These are phyloP conservation scores for Drosophila ironensis DNA, from an alignment of 1,140 invertebrate species.

Conservation along the genomic window DNA sequence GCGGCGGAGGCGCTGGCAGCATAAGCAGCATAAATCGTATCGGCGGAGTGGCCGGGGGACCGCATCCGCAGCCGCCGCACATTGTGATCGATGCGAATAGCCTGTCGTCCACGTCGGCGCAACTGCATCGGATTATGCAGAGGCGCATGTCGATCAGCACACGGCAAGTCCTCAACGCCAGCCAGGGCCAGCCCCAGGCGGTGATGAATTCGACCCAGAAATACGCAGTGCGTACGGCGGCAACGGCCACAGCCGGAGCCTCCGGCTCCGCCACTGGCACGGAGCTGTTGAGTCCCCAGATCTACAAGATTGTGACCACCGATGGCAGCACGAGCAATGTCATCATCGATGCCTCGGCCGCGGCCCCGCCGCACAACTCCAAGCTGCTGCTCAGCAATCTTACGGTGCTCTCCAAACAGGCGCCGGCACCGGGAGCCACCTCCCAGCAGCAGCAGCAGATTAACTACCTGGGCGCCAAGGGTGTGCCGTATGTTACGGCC, in stretches of 20 bases:
- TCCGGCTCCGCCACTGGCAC: slow-evolving; percentile 33
- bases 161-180: slow-evolving; percentile 46
- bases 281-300: slow-evolving; percentile 74
- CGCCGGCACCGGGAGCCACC: slow-evolving; percentile 23
- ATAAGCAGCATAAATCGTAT: slow-evolving; percentile 30
- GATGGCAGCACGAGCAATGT: slow-evolving; percentile 75
- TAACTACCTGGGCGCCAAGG: slow-evolving; percentile 67
- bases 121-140: slow-evolving; percentile 69
- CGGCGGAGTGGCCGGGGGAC: slow-evolving; percentile 15
- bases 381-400: slow-evolving; percentile 77
- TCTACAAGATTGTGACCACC: slow-evolving; percentile 77
- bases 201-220: slow-evolving; percentile 46
- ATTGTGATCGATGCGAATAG: slow-evolving; percentile 68
- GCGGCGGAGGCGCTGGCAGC: too few relatives aligned
- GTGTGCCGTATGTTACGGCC: slow-evolving; percentile 63
- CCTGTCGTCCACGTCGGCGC: slow-evolving; percentile 62
- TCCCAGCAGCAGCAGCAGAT: slow-evolving; percentile 58
- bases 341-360: slow-evolving; percentile 65
- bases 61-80: slow-evolving; percentile 50
- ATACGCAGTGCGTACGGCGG: slow-evolving; percentile 62
- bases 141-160: slow-evolving; percentile 66
- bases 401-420: slow-evolving; percentile 74
- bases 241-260: slow-evolving; percentile 13
- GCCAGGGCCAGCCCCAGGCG: slow-evolving; percentile 40
- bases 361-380: slow-evolving; percentile 63